Evolutionary conservation across 2,888 invertebrate species (phyloP), one percentile per base, ranked within the genome.

Genomic region (Drosophila affinis): DNA sequence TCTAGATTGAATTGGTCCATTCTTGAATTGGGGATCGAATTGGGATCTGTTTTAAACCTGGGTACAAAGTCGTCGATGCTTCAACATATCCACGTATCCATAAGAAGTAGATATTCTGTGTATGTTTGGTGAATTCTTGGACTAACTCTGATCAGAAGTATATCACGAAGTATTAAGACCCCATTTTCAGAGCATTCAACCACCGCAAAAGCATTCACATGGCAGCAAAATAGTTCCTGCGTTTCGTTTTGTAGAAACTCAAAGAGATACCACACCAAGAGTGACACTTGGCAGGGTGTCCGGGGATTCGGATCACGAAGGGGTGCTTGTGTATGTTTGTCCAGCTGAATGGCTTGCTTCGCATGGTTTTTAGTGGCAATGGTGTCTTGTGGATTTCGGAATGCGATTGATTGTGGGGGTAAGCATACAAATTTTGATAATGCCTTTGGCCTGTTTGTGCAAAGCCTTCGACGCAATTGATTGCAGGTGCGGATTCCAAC

Each of bases 371-470:
- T 21, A 64, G 53, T 54, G 63, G 46, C 67, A 65, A 55, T 68
- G 47, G 62, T 39, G 39, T 52, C 34, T 47, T 6, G 52, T 29
- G 44, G 55, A 52, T 47, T 55, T 46, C 53, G 71, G 72, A 71
- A 72, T 62, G 62, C 80, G 48, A 79, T 84, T 79, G 73, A 75
- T 71, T 72, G 68, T 58, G 69, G 68, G 55, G 67, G 45, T 46
- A 46, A 67, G 80, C 75, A 80, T 75, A 86, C 64, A 72, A 78
- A 70, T 61, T 73, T 72, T 21, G 52, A 81, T 75, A 72, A 72
- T 83, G 55, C 57, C 70, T 17, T 14, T 7, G 59, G 55, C 59
- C 45, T 71, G 48, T 73, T 52, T 71, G 60, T 58, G 48, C 55
- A 67, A 32, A 57, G 56, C 58, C 60, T 56, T 55, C 17, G 49